Percentiles rank a stretch among this genome's conserved stretches.
phyloP scores from a whole-genome alignment of 2,888 invertebrate genomes.

The Agrochola circellaris region DNA sequence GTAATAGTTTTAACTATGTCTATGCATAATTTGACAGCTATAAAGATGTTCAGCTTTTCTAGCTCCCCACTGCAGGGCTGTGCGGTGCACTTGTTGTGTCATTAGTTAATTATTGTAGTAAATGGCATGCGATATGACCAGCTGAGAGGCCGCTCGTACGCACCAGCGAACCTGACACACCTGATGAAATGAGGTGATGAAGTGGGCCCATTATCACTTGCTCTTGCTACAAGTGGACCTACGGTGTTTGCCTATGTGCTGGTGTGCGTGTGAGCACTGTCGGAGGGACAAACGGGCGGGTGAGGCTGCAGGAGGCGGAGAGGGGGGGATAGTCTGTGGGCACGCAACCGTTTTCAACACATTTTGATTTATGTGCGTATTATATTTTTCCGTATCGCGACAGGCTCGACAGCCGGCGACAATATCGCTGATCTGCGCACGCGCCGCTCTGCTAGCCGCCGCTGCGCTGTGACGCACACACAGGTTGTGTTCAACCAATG shows the following conservation, averaged over 20 bases:
- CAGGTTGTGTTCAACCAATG: background rate
- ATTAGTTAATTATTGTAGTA: background rate
- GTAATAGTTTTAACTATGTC: background rate
- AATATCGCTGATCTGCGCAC: slow-evolving; percentile 23
- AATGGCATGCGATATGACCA: background rate
- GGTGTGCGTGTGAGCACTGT: slow-evolving; percentile 12
- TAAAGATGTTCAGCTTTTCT: background rate
- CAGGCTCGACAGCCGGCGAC: slow-evolving; percentile 26
- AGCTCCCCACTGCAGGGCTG: background rate
- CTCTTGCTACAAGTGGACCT: background rate
- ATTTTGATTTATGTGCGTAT: slow-evolving; percentile 33
- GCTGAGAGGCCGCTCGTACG: background rate
- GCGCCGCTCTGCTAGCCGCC: background rate
- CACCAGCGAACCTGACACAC: background rate
- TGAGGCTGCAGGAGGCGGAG: background rate
- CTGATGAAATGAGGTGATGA: background rate
- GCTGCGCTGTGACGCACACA: background rate
- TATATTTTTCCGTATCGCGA: slow-evolving; percentile 19
- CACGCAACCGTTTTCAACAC: slow-evolving; percentile 47
- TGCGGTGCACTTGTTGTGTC: background rate
- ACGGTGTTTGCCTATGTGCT: background rate
- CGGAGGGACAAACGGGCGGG: background rate
- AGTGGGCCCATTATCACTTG: background rate
- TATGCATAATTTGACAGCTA: background rate
- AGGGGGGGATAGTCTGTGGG: background rate